Base-by-base conservation (phyloP, 2,797 vertebrate species). In the Peromyscus melanophrys region DNA sequence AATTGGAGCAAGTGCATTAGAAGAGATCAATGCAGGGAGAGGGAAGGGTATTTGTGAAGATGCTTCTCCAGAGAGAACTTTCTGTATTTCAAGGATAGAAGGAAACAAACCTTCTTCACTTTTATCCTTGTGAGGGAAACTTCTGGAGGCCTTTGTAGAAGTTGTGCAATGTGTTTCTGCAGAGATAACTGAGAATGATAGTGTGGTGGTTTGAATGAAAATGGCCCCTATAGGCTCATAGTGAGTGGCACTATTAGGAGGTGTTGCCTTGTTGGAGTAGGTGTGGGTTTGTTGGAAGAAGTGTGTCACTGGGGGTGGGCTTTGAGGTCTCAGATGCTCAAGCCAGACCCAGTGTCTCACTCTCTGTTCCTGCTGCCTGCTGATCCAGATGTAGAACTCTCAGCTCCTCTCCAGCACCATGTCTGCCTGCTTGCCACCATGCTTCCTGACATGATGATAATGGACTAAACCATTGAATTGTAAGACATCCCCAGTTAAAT, bases 1-100 rank as follows among this genome's bases (percentile, higher is more conserved):
- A 21, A 1, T 57, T 37, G 25, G 77, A 95, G 69, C 14, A 43
- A 71, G 40, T 49, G 17, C 59, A 88, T 92, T 81, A 65, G 55
- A 82, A 94, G 57, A 90, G 13, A 57, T 46, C 77, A 87, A 46
- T 63, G 27, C n/a, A 37, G 49, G 65, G 80, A 84, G 25, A 65
- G 27, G 19, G 8, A n/a, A 84, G 49, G 29, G 27, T 4, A 69
- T 34, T 29, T 83, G 61, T 73, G 40, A 95, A 78, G 31, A 78
- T 25, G 55, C 76, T 92, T 78, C 84, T 95, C 89, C 85, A 77
- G 81, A 81, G 27, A 95, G 25, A 88, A 76, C 78, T 95, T 89
- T 27, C 40, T 92, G 23, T 81, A 69, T 57, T 95, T 94, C n/a
- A 69, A 87, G 89, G 52, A 61, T 37, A 6, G 65, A 71, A 88